Evolutionary conservation across 2,113 vertebrate species (phyloP), one percentile per base, ranked within the genome.

Genomic region (Megaleporinus macrocephalus): DNA sequence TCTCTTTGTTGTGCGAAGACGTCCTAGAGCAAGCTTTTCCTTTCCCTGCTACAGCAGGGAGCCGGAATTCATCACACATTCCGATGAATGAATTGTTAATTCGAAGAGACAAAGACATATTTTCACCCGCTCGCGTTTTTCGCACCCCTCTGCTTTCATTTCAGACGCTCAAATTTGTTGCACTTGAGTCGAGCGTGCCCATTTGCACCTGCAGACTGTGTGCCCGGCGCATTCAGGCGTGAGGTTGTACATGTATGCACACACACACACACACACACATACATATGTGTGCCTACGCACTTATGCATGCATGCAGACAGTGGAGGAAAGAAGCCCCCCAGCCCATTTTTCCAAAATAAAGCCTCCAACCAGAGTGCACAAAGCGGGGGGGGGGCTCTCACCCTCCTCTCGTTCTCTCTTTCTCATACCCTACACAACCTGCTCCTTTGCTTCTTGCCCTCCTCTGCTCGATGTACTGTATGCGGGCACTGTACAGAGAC

Each of bases 361-460:
- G n/a, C 13, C 66, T 59, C 79, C 79, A 75, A 82, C 65, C 76
- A 72, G 30, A 79, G 76, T 33, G 73, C 36, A 55, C 53, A 55
- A 55, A 55, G 14, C 53, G 13, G 53, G 78, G 62, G 69, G 61
- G n/a, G n/a, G n/a, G n/a, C n/a, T n/a, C 63, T 78, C 59, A 29
- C 24, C 22, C 62, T 5, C 27, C 27, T 68, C n/a, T 75, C 78
- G 72, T 68, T 59, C 29, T 20, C 51, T 49, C 68, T 61, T 6
- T 47, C 30, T 70, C 53, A 47, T 47, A 44, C 62, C 65, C 51
- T 24, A 73, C 29, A 47, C 29, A 57, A 26, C 57, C 26, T 66
- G 27, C 62, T 72, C 59, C 65, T n/a, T 57, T 72, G 12, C 14
- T 57, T 73, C 57, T 16, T 51, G 2, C 26, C 24, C 55, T 49